Base-by-base conservation (phyloP, 1,140 invertebrate species). In the Yoshiicerus persimilis region DNA sequence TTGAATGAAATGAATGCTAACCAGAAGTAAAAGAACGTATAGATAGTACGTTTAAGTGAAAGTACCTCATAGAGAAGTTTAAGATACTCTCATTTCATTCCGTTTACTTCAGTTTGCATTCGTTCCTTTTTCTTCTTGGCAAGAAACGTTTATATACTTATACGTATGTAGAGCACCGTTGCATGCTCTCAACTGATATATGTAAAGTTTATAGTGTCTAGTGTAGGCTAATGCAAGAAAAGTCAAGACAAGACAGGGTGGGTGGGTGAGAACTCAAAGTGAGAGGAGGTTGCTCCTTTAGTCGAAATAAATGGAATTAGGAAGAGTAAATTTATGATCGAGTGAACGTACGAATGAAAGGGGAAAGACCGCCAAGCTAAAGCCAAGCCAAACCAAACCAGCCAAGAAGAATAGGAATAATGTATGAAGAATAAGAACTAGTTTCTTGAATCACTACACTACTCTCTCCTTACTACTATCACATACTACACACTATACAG, bases 281-380 rank as follows among this genome's bases (percentile, higher is more conserved):
- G 75, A 80, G 75, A 80, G 75, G 75, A 80, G 75, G 75, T 80
- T 80, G 75, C 83, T 62, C 32, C 83, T 62, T 84, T 84, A 84
- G 83, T 84, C 83, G 83, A 56, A 84, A 84, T 84, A 84, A 84
- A 84, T 84, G 83, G 83, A 84, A 84, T 84, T 84, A 84, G 83
- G 83, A 84, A 84, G 83, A 84, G 83, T 47, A 84, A 84, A 84
- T 84, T 84, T 84, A 84, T 84, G 83, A 84, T 84, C 83, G 83
- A 84, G 83, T 84, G 83, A 56, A 84, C 38, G 83, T 41, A 30
- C n/a, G 47, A 84, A 84, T 84, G 83, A 84, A 84, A 56, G 38
- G 47, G 83, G 38, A 41, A 84, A 41, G 25, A 56, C 39, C 83
- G 47, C 83, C 83, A 47, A 41, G 38, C 11, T 38, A 83, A 41